Conservation (phyloP, 1,140 invertebrate genomes). For the Tetramorium parvispinum region DNA sequence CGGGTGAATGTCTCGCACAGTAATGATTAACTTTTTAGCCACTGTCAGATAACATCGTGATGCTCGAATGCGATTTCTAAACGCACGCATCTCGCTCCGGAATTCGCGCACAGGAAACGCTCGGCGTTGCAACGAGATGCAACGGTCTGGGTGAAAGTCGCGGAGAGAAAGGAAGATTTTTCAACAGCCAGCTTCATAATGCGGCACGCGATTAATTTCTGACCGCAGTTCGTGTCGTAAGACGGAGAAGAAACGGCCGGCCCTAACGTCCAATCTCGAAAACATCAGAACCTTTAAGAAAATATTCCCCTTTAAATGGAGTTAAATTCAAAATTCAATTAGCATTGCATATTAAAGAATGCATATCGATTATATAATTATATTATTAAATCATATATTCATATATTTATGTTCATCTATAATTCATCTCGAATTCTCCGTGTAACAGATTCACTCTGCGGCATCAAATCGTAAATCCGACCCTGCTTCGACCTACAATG, state of each 20-base stretch:
- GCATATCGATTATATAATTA: background rate
- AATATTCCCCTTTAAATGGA: background rate
- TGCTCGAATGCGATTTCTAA: slow-evolving; percentile 27
- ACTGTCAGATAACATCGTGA: slow-evolving; percentile 13
- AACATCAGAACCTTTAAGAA: background rate
- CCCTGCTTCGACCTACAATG: background rate
- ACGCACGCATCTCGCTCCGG: slow-evolving; percentile 11
- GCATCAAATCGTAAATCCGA: slow-evolving; percentile 7
- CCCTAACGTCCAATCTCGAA: background rate
- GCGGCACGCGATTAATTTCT: slow-evolving; percentile 44
- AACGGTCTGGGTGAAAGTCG: slow-evolving; percentile 45
- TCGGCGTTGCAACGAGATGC: slow-evolving; percentile 31
- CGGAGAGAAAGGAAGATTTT: slow-evolving; percentile 54
- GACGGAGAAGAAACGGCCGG: background rate
- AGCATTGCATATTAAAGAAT: too few species aligned
- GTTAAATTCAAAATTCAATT: background rate
- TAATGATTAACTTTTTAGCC: background rate
- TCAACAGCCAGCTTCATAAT: slow-evolving; percentile 24
- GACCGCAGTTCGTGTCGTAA: background rate
- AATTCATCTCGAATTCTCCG: background rate
- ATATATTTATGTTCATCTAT: too few species aligned
- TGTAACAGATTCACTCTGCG: background rate
- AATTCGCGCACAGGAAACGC: slow-evolving; percentile 18
- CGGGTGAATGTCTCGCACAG: background rate
- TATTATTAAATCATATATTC: background rate